Evolutionary conservation across 2,113 vertebrate genomes (phyloP).

Genomic region (Callithrix jacchus): DNA sequence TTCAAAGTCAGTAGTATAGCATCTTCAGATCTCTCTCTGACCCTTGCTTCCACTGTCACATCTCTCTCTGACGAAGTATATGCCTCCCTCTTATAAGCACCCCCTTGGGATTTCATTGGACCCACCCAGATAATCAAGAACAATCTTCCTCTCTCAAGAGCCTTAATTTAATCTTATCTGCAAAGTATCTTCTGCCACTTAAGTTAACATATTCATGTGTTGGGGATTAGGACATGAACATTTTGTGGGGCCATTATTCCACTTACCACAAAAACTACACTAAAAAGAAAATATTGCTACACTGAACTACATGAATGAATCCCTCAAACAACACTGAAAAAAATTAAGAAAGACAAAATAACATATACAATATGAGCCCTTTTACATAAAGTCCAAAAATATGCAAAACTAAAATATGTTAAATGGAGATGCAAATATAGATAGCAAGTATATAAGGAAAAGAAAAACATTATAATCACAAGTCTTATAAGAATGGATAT

Average conservation of each 20-base stretch:
- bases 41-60: background rate
- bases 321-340: background rate
- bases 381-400: background rate
- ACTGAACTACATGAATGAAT: background rate
- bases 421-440: constrained; percentile 9
- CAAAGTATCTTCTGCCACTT: background rate
- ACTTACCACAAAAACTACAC: background rate
- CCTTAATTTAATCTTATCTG: background rate
- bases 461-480: constrained; percentile 21
- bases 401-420: constrained; percentile 23
- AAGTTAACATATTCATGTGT: background rate
- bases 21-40: constrained; percentile 2
- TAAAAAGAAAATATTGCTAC: background rate
- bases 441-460: constrained; percentile 2
- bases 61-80: constrained; percentile 6
- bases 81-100: background rate
- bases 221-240: background rate
- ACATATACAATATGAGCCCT: background rate
- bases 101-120: background rate
- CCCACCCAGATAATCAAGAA: background rate
- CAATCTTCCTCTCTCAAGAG: background rate
- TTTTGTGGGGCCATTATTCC: background rate
- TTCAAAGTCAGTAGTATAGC: background rate
- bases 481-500: constrained; percentile 19
- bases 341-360: constrained; percentile 14